Base-by-base conservation (phyloP, 2,797 vertebrate genomes). In the Cheirogaleus major region DNA sequence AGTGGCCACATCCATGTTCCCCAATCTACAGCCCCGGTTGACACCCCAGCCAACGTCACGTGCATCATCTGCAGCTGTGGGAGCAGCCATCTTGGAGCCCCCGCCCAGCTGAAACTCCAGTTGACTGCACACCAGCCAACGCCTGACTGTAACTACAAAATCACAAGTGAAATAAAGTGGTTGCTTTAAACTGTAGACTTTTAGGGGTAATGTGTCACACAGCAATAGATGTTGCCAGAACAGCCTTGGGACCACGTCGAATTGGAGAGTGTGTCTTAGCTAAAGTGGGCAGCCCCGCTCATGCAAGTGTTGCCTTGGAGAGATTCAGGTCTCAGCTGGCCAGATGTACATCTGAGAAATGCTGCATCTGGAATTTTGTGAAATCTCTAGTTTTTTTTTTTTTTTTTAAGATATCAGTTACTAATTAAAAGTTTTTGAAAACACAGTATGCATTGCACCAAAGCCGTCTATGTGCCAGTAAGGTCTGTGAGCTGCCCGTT, bases 401-500 rank as follows among this genome's bases (percentile, higher is more conserved):
- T 45, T 57, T 86, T 82, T 70, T 82, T 59, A 82, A 52, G 50
- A 30, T 45, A 48, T 27, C 15, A 17, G 32, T 76, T 72, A 73
- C 57, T 89, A 92, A 76, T 75, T 65, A n/a, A 87, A 85, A 10
- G 1, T 25, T 30, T 55, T 75, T 82, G 35, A 75, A 83, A 86
- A 85, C 25, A 35, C 11, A 4, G 2, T 38, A 12, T 72, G 27
- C 59, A 30, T 55, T 35, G 50, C 10, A 43, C 10, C 12, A 48
- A 75, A 80, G 38, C 70, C 80, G 2, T 52, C 18, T 2, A 4
- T n/a, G 59, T 65, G 17, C 75, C 12, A 30, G 1, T n/a, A 82
- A 82, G 22, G 25, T 65, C 25, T 87, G 55, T 22, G 63, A 61
- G 76, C 10, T 84, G 45, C 61, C 30, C 59, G 6, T 25, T 41